Base-by-base conservation (phyloP, 2,113 vertebrate genomes). In the Galbula dea region DNA sequence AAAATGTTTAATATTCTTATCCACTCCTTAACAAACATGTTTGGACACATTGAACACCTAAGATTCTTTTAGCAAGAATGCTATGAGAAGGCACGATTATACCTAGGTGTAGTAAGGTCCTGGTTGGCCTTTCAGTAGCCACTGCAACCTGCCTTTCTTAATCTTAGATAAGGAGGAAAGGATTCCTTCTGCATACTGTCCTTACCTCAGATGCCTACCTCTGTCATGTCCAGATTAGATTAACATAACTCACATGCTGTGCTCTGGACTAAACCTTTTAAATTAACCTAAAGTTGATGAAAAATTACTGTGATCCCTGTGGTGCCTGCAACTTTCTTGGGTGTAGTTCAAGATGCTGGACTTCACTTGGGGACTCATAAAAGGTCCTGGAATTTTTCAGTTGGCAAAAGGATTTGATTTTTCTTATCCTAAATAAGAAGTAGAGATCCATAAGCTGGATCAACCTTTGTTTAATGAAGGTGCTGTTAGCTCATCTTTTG, bases 231-330 rank as follows among this genome's bases (percentile, higher is more conserved):
- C 34, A 45, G 45, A 57, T 69, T 65, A 65, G 27, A 63, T 90
- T 65, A 73, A 83, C 62, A 14, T 52, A 52, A 81, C 9, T 23
- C 18, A 24, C 34, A 32, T 59, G 39, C 71, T 88, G 67, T 92
- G 63, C n/a, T 73, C 30, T 85, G 54, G 67, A 76, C 39, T 79
- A 83, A 79, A 45, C 30, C 29, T 92, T 71, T 88, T 80, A 90
- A 79, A 88, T 59, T 48, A 61, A 16, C 48, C 12, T 90, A 46
- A 57, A 73, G 27, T 3, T 83, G 54, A 66, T 61, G 76, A 80
- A 89, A 89, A 77, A 77, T 77, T 10, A 45, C 45, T 51, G 30
- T 52, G 54, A 65, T 84, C 37, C 59, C 55, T 74, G 30, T 62
- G 55, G 55, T 52, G 59, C 37, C 41, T 71, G 30, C 72, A 65